Evolutionary conservation across 2,113 vertebrate species (phyloP).

Genomic region (Pica pica): DNA sequence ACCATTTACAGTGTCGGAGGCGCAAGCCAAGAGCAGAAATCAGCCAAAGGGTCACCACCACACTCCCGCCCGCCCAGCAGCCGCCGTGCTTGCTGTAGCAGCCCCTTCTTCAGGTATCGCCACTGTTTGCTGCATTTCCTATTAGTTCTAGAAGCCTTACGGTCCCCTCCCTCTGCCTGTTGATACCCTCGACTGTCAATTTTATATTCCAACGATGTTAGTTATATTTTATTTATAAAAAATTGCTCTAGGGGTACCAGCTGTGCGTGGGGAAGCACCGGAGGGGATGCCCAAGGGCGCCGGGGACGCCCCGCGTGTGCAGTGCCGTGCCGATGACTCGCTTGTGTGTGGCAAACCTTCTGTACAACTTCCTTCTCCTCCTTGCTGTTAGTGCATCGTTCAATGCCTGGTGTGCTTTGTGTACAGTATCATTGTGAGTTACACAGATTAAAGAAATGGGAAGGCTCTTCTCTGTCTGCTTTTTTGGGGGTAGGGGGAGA

Average conservation of each 20-base stretch:
- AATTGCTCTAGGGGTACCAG: slow-evolving; percentile 35
- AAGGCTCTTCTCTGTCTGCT: slow-evolving; percentile 75
- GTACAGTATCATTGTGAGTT: slow-evolving; percentile 80
- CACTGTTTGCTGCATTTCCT: slow-evolving; percentile 60
- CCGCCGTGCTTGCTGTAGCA: slow-evolving; percentile 44
- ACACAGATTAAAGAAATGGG: slow-evolving; percentile 83
- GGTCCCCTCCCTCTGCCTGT: slow-evolving; percentile 46
- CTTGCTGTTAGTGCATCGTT: slow-evolving; percentile 68
- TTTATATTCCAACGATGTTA: slow-evolving; percentile 57
- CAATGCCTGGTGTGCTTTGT: slow-evolving; percentile 79
- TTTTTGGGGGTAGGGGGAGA: not conserved
- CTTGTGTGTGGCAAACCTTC: slow-evolving; percentile 59
- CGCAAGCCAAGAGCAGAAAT: slow-evolving; percentile 32
- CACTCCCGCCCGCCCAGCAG: slow-evolving; percentile 11
- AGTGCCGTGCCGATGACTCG: slow-evolving; percentile 1
- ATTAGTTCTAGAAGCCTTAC: slow-evolving; percentile 75
- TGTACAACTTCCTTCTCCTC: slow-evolving; percentile 47
- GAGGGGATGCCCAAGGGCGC: slow-evolving; percentile 6
- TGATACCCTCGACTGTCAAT: slow-evolving; percentile 44
- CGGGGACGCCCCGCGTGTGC: slow-evolving; percentile 12
- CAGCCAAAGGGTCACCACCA: slow-evolving; percentile 66
- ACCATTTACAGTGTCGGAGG: slow-evolving; percentile 69
- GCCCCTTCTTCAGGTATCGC: slow-evolving; percentile 57
- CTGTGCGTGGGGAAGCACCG: not conserved
- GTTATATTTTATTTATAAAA: slow-evolving; percentile 66